These are phyloP conservation scores for Tyrannus savana DNA, from an alignment of 2,113 vertebrate genomes.

Conservation along the genomic window DNA sequence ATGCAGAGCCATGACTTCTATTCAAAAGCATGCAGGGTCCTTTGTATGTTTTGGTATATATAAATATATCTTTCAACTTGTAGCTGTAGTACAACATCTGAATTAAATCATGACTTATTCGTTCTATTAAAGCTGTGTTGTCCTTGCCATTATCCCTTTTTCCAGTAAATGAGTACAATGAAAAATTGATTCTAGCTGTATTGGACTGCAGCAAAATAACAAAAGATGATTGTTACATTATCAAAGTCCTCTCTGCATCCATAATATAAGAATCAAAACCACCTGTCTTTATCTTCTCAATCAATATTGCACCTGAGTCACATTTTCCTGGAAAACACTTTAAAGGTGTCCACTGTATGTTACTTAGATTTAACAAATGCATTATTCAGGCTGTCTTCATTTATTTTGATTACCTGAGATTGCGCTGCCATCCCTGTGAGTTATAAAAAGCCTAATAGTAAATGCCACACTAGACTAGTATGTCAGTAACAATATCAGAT, in stretches of 20 bases:
- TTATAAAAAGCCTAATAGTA: constrained; percentile 72
- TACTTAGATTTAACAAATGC: constrained; percentile 71
- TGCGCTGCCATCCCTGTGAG: constrained; percentile 58
- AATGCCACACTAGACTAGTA: constrained; percentile 39
- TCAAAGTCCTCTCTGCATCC: constrained; percentile 67
- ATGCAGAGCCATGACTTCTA: constrained; percentile 42
- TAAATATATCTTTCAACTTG: constrained; percentile 19
- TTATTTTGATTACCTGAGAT: constrained; percentile 67
- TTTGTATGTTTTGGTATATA: constrained; percentile 36
- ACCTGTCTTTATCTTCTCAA: constrained; percentile 68
- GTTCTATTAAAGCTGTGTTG: constrained; percentile 51
- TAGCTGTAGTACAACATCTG: constrained; percentile 32
- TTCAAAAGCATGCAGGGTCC: constrained; percentile 22
- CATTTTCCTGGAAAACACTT: constrained; percentile 66
- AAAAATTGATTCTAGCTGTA: constrained; percentile 65
- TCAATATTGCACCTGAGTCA: constrained; percentile 65
- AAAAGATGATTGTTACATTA: constrained; percentile 65
- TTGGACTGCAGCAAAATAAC: constrained; percentile 54
- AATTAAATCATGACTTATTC: constrained; percentile 57
- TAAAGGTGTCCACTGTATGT: constrained; percentile 58
- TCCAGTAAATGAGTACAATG: constrained; percentile 65
- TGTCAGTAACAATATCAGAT: constrained; percentile 57
- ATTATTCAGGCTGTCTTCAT: constrained; percentile 68
- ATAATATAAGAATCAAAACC: constrained; percentile 62
- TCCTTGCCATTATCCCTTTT: constrained; percentile 57